These are phyloP conservation scores for Aethes cnicana DNA, from an alignment of 2,888 invertebrate species.

Conservation along the genomic window DNA sequence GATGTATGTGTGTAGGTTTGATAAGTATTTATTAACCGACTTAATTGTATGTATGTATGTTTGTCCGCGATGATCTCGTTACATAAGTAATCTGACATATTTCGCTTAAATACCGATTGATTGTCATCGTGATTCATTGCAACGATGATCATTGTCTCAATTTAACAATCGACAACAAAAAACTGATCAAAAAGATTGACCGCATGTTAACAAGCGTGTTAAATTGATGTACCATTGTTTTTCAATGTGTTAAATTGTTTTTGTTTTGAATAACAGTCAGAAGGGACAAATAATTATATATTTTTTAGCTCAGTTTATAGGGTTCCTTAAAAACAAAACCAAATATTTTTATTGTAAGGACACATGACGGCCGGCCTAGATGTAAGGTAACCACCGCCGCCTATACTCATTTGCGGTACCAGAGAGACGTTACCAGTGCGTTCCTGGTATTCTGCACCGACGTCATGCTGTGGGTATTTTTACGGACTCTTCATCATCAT, in stretches of 20 bases:
- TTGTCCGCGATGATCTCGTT: background rate
- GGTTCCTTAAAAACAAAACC: too few species aligned
- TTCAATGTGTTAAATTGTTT: background rate
- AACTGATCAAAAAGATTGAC: constrained; percentile 24
- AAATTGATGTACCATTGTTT: constrained; percentile 26
- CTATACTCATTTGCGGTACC: too few species aligned
- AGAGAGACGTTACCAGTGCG: too few species aligned
- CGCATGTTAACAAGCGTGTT: constrained; percentile 28
- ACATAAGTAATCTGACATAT: background rate
- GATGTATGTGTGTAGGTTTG: background rate
- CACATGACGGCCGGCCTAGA: too few species aligned
- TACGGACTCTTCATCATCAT: too few species aligned
- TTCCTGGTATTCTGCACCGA: too few species aligned
- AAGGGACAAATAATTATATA: background rate
- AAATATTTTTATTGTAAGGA: too few species aligned
- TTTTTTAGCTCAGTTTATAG: too few species aligned
- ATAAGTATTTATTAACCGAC: background rate
- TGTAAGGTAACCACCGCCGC: too few species aligned
- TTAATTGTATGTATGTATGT: background rate
- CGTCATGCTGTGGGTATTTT: too few species aligned
- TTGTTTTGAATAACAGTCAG: background rate
- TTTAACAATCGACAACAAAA: constrained; percentile 31
- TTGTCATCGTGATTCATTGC: constrained; percentile 37
- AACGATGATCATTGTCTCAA: constrained; percentile 41
- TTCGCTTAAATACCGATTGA: constrained; percentile 7